A percentile compares a stretch with the other conserved stretches of the same genome.
phyloP scores from a whole-genome alignment of 2,888 invertebrate genomes.

The Lagria hirta region DNA sequence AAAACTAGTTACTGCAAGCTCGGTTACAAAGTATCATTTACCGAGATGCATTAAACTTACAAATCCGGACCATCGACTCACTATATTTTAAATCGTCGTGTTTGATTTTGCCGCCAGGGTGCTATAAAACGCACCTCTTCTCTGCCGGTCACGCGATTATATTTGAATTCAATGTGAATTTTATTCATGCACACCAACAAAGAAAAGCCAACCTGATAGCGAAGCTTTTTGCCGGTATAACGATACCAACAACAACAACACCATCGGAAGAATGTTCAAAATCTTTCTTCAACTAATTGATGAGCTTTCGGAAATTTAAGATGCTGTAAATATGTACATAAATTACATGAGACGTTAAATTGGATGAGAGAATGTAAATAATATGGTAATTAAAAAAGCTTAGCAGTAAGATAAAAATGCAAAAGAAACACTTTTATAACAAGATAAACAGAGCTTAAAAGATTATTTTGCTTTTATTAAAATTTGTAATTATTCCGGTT shows the following conservation, averaged over 20 bases:
- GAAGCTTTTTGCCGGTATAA: slow-evolving; percentile 24
- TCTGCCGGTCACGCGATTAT: slow-evolving; percentile 45
- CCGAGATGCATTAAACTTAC: slow-evolving; percentile 43
- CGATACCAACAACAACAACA: slow-evolving; percentile 4
- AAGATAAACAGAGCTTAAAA: no score
- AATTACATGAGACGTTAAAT: no score
- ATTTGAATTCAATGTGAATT: slow-evolving; percentile 49
- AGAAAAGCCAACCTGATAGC: slow-evolving; percentile 25
- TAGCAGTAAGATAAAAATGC: no score
- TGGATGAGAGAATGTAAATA: no score
- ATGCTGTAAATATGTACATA: no score
- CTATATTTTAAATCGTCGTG: slow-evolving; percentile 43
- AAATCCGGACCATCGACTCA: slow-evolving; percentile 32
- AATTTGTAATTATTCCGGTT: no score
- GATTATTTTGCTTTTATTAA: no score
- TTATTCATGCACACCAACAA: slow-evolving; percentile 37
- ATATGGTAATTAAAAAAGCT: no score
- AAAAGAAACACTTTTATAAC: no score
- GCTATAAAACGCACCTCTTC: slow-evolving; percentile 47
- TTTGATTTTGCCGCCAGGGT: slow-evolving; percentile 48
- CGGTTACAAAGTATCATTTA: slow-evolving; percentile 42
- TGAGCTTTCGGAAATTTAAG: no score
- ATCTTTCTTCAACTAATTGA: no score
- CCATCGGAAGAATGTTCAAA: no score
- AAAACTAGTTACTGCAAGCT: slow-evolving; percentile 49